A percentile compares a stretch with the other conserved stretches of the same genome.
phyloP scores from a whole-genome alignment of 2,113 vertebrate species.

The Percina caprodes region DNA sequence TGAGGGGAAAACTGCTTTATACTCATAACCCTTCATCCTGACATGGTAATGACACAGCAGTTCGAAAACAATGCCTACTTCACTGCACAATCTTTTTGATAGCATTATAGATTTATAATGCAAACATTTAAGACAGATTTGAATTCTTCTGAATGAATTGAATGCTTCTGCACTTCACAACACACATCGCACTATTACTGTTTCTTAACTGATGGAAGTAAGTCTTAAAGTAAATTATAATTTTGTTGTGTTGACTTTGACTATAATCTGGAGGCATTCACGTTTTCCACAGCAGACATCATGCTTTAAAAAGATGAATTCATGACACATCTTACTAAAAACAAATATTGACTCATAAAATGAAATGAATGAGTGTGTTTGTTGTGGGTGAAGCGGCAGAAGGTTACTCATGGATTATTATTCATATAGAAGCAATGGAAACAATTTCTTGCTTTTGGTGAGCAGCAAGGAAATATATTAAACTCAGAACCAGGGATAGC shows the following conservation, averaged over 20 bases:
- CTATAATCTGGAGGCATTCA: background rate
- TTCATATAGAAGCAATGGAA: background rate
- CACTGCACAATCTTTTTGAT: background rate
- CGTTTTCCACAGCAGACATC: background rate
- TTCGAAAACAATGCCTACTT: background rate
- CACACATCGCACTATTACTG: background rate
- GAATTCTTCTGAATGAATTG: too few species aligned
- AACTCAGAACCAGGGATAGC: background rate
- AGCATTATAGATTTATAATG: background rate
- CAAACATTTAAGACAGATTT: background rate
- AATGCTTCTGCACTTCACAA: background rate
- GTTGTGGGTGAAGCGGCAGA: background rate
- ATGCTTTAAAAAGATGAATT: background rate
- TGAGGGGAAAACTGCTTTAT: background rate
- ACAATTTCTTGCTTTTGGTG: background rate
- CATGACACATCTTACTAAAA: background rate
- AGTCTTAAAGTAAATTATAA: conserved; percentile 2
- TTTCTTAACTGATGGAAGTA: background rate
- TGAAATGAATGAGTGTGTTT: background rate
- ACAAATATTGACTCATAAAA: background rate
- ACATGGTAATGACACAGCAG: conserved; percentile 11
- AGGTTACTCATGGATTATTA: background rate
- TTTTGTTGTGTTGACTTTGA: background rate
- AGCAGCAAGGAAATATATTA: background rate
- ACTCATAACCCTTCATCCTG: conserved; percentile 12